These are phyloP conservation scores for Pomacea maculata DNA, from an alignment of 1,140 invertebrate species.

Conservation along the genomic window DNA sequence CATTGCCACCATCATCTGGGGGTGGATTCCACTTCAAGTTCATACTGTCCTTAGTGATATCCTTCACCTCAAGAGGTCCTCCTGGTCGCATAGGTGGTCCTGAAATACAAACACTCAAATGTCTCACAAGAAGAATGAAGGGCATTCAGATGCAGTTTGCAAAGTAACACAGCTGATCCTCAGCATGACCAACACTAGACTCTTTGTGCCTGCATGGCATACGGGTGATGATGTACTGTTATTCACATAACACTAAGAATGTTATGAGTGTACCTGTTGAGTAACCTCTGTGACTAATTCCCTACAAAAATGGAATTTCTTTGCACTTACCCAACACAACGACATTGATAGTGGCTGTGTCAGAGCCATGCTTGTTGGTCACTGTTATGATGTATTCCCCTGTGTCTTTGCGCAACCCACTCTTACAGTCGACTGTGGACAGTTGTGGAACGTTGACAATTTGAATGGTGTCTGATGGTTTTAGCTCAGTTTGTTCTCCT, in stretches of 20 bases:
- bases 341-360: slow-evolving; percentile 92
- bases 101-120: slow-evolving; percentile 73
- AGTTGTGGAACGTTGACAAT: slow-evolving; percentile 45
- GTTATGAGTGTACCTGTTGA: no score
- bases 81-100: slow-evolving; percentile 89
- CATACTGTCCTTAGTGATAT: slow-evolving; percentile 70
- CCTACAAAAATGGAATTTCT: no score
- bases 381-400: slow-evolving; percentile 94
- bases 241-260: no score
- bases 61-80: slow-evolving; percentile 81
- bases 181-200: background rate
- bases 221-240: background rate
- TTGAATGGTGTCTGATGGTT: slow-evolving; percentile 34
- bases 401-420: slow-evolving; percentile 90
- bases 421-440: slow-evolving; percentile 81
- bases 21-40: slow-evolving; percentile 92
- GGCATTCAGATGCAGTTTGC: background rate
- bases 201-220: background rate
- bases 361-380: slow-evolving; percentile 95
- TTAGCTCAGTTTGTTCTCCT: slow-evolving; percentile 37
- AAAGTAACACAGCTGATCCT: background rate
- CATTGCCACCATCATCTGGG: slow-evolving; percentile 91
- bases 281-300: no score
- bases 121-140: background rate
- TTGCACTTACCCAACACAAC: slow-evolving; percentile 82